Conservation (phyloP, 2,888 invertebrate genomes). For the Caenorhabditis becei region DNA sequence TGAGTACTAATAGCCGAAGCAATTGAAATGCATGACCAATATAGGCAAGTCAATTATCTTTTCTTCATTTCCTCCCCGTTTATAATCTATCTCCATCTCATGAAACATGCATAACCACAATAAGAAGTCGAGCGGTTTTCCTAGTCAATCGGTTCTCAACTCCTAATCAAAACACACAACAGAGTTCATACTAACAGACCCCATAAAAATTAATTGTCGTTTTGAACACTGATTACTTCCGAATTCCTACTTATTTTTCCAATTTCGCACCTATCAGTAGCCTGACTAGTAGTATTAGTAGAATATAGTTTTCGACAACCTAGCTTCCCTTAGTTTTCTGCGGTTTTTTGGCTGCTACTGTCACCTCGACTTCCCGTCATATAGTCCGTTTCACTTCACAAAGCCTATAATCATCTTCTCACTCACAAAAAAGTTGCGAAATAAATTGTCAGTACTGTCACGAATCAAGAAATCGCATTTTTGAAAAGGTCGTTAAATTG, state of each 20-base stretch:
- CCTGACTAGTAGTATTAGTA: not conserved
- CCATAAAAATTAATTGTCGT: slow-evolving; percentile 4
- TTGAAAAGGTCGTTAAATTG: slow-evolving; percentile 51
- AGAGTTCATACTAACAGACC: slow-evolving; percentile 21
- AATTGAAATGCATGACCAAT: slow-evolving; percentile 52
- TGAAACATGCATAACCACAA: too few species aligned
- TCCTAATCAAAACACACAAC: slow-evolving; percentile 18
- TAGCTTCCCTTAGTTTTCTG: not conserved
- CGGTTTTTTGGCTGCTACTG: slow-evolving; percentile 3
- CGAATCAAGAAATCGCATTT: slow-evolving; percentile 28
- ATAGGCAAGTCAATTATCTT: slow-evolving; percentile 36
- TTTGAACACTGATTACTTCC: not conserved
- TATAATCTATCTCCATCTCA: slow-evolving; percentile 1
- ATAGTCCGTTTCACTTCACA: slow-evolving; percentile 19
- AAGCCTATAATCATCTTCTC: slow-evolving; percentile 60
- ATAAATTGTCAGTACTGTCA: slow-evolving; percentile 27
- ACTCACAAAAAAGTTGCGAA: slow-evolving; percentile 47
- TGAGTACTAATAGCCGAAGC: slow-evolving; percentile 12
- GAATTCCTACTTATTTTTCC: not conserved
- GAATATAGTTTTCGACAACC: not conserved
- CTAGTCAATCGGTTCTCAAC: not conserved
- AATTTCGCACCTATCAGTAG: not conserved
- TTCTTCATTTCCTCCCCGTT: slow-evolving; percentile 35
- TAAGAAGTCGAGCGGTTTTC: too few species aligned
- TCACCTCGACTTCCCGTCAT: slow-evolving; percentile 46